phyloP scores from a whole-genome alignment of 2,113 vertebrate genomes.

The Dasyurus viverrinus region DNA sequence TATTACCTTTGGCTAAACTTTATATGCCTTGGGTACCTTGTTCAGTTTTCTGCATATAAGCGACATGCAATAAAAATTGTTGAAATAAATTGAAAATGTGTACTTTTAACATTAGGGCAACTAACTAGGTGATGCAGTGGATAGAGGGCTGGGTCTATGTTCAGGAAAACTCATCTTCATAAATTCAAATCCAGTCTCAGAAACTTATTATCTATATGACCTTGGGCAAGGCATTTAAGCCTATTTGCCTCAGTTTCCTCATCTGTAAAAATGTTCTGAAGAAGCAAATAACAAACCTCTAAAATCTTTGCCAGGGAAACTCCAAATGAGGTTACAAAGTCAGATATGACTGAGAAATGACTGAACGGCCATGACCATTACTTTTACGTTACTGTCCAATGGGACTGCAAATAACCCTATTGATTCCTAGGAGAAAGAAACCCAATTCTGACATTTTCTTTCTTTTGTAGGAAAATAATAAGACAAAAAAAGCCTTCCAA shows the following conservation, averaged over 20 bases:
- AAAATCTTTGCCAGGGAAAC: not conserved
- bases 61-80: not conserved
- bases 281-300: not conserved
- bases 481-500: not conserved
- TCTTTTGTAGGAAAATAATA: constrained; percentile 24
- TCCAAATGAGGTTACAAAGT: not conserved
- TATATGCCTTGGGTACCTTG: not conserved
- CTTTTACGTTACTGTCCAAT: not conserved
- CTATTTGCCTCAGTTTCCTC: not conserved
- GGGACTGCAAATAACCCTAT: not conserved
- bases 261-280: not conserved
- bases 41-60: not conserved
- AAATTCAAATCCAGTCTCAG: not conserved
- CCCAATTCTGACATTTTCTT: constrained; percentile 31
- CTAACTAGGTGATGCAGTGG: not conserved
- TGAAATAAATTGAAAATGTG: not conserved
- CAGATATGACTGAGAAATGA: not conserved
- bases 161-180: not conserved
- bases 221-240: not conserved
- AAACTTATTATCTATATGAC: not conserved
- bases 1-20: not conserved
- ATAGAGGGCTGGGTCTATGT: not conserved
- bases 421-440: constrained; percentile 17
- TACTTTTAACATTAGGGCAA: too few relatives aligned
- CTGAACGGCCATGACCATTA: not conserved